Base-by-base conservation (phyloP, 2,113 vertebrate genomes). In the Xiphorhynchus elegans region DNA sequence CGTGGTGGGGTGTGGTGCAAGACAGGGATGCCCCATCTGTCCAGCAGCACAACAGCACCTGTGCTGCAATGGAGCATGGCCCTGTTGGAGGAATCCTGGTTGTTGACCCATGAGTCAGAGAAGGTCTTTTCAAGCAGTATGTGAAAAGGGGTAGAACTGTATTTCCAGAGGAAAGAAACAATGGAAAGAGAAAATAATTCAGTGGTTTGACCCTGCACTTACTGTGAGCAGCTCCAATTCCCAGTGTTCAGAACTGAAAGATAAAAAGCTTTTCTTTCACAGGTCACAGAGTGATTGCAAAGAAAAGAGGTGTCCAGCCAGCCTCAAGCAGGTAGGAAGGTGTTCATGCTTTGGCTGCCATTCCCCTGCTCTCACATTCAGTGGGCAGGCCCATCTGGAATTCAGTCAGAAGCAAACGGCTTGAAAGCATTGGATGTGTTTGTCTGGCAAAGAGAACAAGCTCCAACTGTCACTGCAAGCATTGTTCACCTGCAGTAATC, bases 141-240 rank as follows among this genome's bases (percentile, higher is more conserved):
- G 5, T 50, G 21, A 59, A 77, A 80, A 62, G 37, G 13, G 39
- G 8, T 10, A 82, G 53, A 90, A 53, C 23, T 53, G 3, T 12
- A 84, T 59, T 50, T 77, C 52, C 68, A 84, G 69, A 77, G 50
- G 26, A 79, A 84, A 25, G 25, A 60, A 56, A 67, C 1, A 9
- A 31, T 23, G 26, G 28, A 66, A 94, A 86, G 11, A 0, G 0
- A 87, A 35, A 63, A 24, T 63, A 59, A 56, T 52, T 93, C 24
- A 44, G 35, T 44, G n/a, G 8, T 63, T 58, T 81, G 53, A 39
- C 79, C 63, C 60, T 42, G 26, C 6, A 4, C 16, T 39, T 7
- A 10, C 58, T 66, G 39, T 0, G 0, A 44, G 49, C 0, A 0
- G 5, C 49, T 44, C 52, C 4, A 11, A 29, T 53, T 90, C 35